Conservation (phyloP, 2,113 vertebrate species). For the Ophthalmotilapia sp. region DNA sequence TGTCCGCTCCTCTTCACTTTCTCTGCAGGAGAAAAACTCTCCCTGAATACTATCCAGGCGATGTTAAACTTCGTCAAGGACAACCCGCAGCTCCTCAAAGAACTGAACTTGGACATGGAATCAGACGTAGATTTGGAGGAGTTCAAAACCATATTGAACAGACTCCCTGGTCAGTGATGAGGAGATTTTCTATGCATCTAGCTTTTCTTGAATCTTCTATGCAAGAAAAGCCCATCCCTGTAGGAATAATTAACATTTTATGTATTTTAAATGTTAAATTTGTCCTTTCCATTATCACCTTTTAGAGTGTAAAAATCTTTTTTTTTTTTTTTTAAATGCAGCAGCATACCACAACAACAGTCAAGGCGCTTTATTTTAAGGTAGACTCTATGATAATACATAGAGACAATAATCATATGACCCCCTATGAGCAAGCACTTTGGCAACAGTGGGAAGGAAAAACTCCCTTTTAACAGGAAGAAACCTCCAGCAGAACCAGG, state of each 20-base stretch:
- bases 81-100: conserved; percentile 92
- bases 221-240: neutral
- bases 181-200: neutral
- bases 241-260: neutral
- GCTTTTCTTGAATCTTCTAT: neutral
- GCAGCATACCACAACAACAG: neutral
- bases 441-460: neutral
- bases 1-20: neutral
- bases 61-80: conserved; percentile 86
- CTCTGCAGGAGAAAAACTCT: conserved; percentile 79
- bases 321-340: rapidly evolving
- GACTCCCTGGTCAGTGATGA: conserved; percentile 46
- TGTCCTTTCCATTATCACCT: neutral
- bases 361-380: neutral
- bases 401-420: rapidly evolving
- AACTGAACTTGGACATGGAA: conserved; percentile 81
- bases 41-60: conserved; percentile 90
- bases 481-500: neutral
- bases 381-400: neutral
- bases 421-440: neutral
- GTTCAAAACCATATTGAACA: conserved; percentile 18
- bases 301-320: rapidly evolving
- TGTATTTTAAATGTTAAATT: neutral
- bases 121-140: neutral
- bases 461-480: neutral